A percentile compares a stretch with the other conserved stretches of the same genome.
phyloP scores from a whole-genome alignment of 2,113 vertebrate species.

The Otis tarda region DNA sequence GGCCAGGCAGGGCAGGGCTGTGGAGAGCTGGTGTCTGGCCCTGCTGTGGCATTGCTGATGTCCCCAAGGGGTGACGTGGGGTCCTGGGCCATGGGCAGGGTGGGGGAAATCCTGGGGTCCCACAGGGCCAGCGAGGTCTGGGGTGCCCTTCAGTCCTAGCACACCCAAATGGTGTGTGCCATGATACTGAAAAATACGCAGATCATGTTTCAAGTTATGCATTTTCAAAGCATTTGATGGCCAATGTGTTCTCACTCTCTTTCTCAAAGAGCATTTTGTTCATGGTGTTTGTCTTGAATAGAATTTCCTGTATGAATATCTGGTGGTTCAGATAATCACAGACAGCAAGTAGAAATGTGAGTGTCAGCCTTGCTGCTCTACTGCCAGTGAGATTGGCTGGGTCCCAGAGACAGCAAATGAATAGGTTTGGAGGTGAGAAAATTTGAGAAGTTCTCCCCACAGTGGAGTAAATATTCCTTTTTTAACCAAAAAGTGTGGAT shows the following conservation, averaged over 20 bases:
- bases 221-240: neutral
- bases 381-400: neutral
- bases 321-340: neutral
- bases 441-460: neutral
- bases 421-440: neutral
- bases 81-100: neutral
- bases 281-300: neutral
- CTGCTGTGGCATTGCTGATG: fast-evolving
- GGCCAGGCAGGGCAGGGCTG: neutral
- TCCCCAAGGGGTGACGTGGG: too few relatives aligned
- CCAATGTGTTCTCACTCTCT: neutral
- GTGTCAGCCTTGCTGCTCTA: neutral
- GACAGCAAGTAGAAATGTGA: neutral
- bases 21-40: fast-evolving
- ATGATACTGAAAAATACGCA: fast-evolving
- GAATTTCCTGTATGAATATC: neutral
- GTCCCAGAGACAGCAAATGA: neutral
- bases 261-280: neutral
- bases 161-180: neutral
- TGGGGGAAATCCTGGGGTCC: fast-evolving
- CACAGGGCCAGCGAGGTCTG: fast-evolving
- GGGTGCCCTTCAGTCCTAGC: neutral
- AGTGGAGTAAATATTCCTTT: neutral
- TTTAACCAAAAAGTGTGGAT: neutral
- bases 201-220: fast-evolving